Conservation (phyloP, 1,140 invertebrate genomes). For the Temnothorax longispinosus region DNA sequence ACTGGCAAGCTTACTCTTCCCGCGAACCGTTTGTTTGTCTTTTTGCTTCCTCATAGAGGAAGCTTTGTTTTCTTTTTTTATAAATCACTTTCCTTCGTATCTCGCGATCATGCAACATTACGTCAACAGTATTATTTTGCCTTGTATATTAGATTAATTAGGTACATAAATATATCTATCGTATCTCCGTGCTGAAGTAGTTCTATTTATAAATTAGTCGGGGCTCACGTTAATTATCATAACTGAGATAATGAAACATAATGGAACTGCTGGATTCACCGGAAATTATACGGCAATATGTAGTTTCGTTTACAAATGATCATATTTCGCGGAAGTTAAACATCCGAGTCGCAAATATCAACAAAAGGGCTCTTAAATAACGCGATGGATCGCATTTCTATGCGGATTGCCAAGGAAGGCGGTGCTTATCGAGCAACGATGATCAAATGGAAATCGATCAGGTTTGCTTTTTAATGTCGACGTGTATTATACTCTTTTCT, state of each 20-base stretch:
- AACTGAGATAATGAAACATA: neutral
- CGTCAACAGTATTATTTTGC: too few relatives aligned
- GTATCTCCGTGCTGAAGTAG: neutral
- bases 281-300: neutral
- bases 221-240: neutral
- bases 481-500: too few relatives aligned
- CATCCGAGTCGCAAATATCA: neutral
- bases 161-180: too few relatives aligned
- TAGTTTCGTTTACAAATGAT: neutral
- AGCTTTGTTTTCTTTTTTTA: neutral
- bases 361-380: neutral
- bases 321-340: neutral
- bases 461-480: neutral
- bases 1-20: neutral
- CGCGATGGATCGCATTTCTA: neutral
- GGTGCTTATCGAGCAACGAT: constrained; percentile 9
- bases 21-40: neutral
- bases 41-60: too few relatives aligned
- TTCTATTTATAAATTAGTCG: neutral
- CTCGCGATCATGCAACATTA: too few relatives aligned
- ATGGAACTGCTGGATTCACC: neutral
- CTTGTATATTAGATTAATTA: too few relatives aligned
- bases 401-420: neutral
- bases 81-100: neutral
- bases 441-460: constrained; percentile 29